Evolutionary conservation across 2,113 vertebrate genomes (phyloP).

Genomic region (Alethe diademata): DNA sequence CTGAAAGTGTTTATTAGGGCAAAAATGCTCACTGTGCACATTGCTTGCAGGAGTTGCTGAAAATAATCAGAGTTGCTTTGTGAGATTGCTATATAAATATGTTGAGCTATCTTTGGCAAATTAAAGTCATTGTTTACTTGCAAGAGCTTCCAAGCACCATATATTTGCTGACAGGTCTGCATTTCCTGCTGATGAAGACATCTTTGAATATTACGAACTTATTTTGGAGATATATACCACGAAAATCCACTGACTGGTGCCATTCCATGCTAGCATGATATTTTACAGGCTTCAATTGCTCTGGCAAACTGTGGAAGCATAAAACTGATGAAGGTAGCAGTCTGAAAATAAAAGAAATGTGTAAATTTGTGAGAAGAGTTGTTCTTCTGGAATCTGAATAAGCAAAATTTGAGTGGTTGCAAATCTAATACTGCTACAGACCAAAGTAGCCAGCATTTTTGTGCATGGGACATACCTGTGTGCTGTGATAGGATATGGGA

Average conservation of each 20-base stretch:
- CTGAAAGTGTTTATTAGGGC: background rate
- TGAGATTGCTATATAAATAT: background rate
- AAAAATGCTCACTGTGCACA: background rate
- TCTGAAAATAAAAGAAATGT: background rate
- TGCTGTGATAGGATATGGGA: background rate
- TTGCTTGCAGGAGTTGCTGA: background rate
- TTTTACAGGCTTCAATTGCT: background rate
- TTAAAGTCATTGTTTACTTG: background rate
- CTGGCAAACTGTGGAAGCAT: background rate
- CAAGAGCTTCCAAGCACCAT: background rate
- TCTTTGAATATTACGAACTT: background rate
- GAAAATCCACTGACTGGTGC: background rate
- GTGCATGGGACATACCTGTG: background rate
- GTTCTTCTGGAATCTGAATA: background rate
- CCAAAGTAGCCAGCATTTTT: background rate
- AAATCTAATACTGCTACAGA: background rate
- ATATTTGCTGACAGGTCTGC: background rate
- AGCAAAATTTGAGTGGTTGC: background rate
- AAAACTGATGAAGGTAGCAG: background rate
- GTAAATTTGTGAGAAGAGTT: background rate
- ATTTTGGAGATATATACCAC: background rate
- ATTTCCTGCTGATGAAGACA: background rate
- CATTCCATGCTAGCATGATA: background rate
- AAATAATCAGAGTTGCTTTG: background rate
- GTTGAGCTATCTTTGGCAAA: conserved; percentile 23